A percentile compares a stretch with the other conserved stretches of the same genome.
Conservation (phyloP, 2,888 invertebrate species). For the Drosophila kokeensis region DNA sequence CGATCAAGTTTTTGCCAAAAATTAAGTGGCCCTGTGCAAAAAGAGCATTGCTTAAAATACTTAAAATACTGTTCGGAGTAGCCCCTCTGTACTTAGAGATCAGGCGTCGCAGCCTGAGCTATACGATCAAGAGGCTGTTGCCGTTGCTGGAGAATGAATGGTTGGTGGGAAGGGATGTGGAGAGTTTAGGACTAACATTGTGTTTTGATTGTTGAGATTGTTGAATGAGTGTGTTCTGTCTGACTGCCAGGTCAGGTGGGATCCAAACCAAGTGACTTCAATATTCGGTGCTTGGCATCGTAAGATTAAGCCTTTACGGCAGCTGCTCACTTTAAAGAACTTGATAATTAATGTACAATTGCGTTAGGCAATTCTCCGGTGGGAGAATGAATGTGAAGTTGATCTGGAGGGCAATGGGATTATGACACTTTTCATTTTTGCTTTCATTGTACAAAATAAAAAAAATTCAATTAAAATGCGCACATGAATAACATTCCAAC, state of each 20-base stretch:
- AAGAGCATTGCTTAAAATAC: too few relatives aligned
- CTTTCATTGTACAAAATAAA: conserved; percentile 72
- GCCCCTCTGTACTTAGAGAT: conserved; percentile 16
- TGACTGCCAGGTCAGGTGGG: conserved; percentile 22
- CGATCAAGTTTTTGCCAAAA: too few relatives aligned
- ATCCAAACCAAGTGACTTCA: too few relatives aligned
- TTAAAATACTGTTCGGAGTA: not conserved
- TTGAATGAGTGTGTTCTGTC: conserved; percentile 13
- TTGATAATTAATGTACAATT: not conserved
- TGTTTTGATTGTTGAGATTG: not conserved
- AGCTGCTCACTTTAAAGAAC: too few relatives aligned
- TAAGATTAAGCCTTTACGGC: too few relatives aligned
- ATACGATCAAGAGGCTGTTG: conserved; percentile 10
- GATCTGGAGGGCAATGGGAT: conserved; percentile 42
- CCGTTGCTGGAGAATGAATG: conserved; percentile 22
- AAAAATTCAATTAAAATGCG: conserved; percentile 78
- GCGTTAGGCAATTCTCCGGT: not conserved
- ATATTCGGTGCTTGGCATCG: too few relatives aligned
- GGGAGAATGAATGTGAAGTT: conserved; percentile 1
- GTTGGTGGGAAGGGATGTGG: conserved; percentile 13
- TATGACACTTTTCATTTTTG: conserved; percentile 71
- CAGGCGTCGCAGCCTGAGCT: conserved; percentile 1
- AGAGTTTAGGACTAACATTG: conserved; percentile 9
- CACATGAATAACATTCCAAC: conserved; percentile 53
- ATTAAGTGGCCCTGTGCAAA: too few relatives aligned